These are phyloP conservation scores for Campoplex nolae DNA, from an alignment of 2,888 invertebrate species.

Conservation along the genomic window DNA sequence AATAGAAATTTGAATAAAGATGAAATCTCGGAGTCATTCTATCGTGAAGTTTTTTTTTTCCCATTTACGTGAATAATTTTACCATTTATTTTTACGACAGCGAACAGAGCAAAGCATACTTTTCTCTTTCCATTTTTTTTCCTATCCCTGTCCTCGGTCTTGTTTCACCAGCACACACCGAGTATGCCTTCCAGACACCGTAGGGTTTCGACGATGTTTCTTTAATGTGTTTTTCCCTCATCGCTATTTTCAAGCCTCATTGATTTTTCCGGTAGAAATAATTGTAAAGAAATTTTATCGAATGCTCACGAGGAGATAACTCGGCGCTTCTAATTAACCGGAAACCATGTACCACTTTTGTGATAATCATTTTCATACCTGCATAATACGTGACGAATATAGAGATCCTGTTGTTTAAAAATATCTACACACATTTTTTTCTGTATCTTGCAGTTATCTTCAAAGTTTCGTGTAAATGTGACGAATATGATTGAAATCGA, in stretches of 20 bases:
- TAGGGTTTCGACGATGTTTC: slow-evolving; percentile 29
- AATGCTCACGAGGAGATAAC: slow-evolving; percentile 43
- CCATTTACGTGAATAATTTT: slow-evolving; percentile 46
- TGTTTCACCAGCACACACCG: slow-evolving; percentile 26
- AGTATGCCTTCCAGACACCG: slow-evolving; percentile 31
- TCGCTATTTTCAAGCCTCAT: slow-evolving; percentile 52
- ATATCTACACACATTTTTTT: neutral
- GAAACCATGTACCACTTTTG: slow-evolving; percentile 42
- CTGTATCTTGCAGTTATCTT: too few species aligned
- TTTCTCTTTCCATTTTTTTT: slow-evolving; percentile 21
- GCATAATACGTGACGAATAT: neutral
- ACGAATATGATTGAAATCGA: neutral
- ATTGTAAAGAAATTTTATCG: slow-evolving; percentile 56
- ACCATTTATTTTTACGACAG: slow-evolving; percentile 39
- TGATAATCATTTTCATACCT: slow-evolving; percentile 2
- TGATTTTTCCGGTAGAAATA: slow-evolving; percentile 63
- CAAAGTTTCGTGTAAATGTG: neutral
- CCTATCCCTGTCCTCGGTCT: slow-evolving; percentile 13
- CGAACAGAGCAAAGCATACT: slow-evolving; percentile 16
- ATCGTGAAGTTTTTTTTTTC: slow-evolving; percentile 22
- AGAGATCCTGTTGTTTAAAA: neutral
- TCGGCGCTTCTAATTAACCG: slow-evolving; percentile 43
- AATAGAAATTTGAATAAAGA: slow-evolving; percentile 56
- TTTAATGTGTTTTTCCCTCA: slow-evolving; percentile 51
- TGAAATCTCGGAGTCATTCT: slow-evolving; percentile 1